Base-by-base conservation (phyloP, 92 coral and sea anemone genomes). In the Muricea muricata region DNA sequence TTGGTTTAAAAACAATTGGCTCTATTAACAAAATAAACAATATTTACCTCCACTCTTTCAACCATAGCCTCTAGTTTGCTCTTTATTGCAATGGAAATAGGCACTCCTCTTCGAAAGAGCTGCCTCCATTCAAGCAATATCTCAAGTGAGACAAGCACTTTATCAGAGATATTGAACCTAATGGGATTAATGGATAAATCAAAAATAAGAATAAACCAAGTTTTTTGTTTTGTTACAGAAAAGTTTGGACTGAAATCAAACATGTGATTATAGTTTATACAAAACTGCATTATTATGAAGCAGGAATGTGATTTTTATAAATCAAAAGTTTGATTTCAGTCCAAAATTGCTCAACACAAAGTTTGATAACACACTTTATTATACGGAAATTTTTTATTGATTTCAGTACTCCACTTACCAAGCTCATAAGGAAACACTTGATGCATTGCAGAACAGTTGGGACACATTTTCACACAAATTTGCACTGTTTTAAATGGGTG, bases 101-200 rank as follows among this genome's bases (percentile, higher is more conserved):
- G 84, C 10, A 87, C 86, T 24, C 90, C 90, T 56, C 82, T 73
- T 57, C 83, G 83, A 30, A 87, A 73, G 29, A 30, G 29, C 30
- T 87, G 87, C 57, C 90, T 71, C 87, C 90, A 81, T 61, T 81
- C 90, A 66, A 72, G 69, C 35, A 81, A 54, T 41, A 87, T 56
- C 11, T 81, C 82, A 35, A 87, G 50, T 28, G 87, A 81, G 7
- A 87, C 82, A 17, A 81, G 68, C 6, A 87, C 50, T 31, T 87
- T 87, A 77, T 87, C 87, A 73, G 81, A 17, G 17, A 87, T 81
- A 31, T 87, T 87, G 41, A 87, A 87, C n/a, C n/a, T n/a, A n/a
- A n/a, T n/a, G n/a, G n/a, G n/a, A n/a, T n/a, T n/a, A n/a, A n/a
- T n/a, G n/a, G n/a, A n/a, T n/a, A n/a, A n/a, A n/a, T n/a, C n/a